Percentiles rank a stretch among this genome's conserved stretches.
These are phyloP conservation scores for Vulpes vulpes DNA, from an alignment of 2,113 vertebrate genomes.

Conservation along the genomic window DNA sequence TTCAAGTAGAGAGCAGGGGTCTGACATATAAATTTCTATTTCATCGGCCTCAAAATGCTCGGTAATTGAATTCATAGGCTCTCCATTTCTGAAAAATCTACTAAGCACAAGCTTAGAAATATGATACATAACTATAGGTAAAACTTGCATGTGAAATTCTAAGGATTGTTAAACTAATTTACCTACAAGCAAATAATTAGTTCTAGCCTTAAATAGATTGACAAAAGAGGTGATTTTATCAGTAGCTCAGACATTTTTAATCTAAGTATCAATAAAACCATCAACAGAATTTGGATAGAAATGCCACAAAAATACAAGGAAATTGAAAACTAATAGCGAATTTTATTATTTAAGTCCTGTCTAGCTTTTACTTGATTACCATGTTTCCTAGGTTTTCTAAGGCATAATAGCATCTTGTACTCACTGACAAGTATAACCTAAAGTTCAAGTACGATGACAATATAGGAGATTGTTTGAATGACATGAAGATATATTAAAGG, in stretches of 20 bases:
- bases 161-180: constrained; percentile 22
- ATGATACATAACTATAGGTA: background rate
- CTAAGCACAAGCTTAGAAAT: background rate
- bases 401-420: background rate
- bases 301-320: background rate
- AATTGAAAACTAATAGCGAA: constrained; percentile 1
- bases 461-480: background rate
- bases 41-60: background rate
- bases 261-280: background rate
- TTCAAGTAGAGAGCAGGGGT: background rate
- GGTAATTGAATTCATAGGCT: background rate
- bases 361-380: background rate
- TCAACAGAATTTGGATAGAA: background rate
- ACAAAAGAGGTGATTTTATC: background rate
- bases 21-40: background rate
- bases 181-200: background rate
- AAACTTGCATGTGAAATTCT: constrained; percentile 20
- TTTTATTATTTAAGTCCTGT: background rate
- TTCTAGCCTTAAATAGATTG: background rate
- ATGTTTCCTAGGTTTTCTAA: background rate
- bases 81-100: background rate
- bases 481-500: background rate
- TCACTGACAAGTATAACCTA: background rate
- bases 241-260: background rate
- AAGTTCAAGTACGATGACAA: background rate